Evolutionary conservation across 2,888 invertebrate species (phyloP), one percentile per base, ranked within the genome.

Genomic region (Papilio protenor): DNA sequence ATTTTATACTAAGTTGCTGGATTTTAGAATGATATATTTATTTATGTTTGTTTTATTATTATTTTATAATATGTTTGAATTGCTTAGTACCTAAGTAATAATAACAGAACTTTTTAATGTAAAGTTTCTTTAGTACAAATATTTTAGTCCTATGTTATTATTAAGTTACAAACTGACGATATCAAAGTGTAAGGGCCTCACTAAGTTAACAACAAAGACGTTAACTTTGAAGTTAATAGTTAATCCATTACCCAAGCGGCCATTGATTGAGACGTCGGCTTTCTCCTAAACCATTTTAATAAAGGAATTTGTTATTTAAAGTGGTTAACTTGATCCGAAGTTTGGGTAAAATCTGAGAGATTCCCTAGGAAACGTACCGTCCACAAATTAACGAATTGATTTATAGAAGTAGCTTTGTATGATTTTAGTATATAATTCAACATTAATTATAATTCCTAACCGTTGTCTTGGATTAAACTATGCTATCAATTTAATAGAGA

Each of bases 181-280:
- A n/a, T 45, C 4, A n/a, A 66, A 18, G 11, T 45, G 40, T 18
- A 27, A 61, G 61, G 27, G 27, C 16, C n/a, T 45, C 40, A 12
- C 66, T 45, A 45, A 66, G 66, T 66, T 40, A 66, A 66, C 66
- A 66, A 66, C 45, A 66, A 66, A 45, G 66, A 66, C 66, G 45
- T 66, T 66, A 66, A 45, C 40, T 40, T 45, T 40, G n/a, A 66
- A 66, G 40, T 66, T 40, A 45, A 66, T 66, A 66, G 66, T 40
- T 66, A 66, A 66, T 66, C 66, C 66, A 66, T 66, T 45, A 66
- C n/a, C 66, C n/a, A 12, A 66, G 66, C 66, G 66, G n/a, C 40
- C 45, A 66, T 66, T 45, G 40, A 66, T 40, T 45, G 40, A 40
- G 40, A 66, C 12, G n/a, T 12, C 40, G 21, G 16, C 27, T 1